Evolutionary conservation across 2,888 invertebrate species (phyloP).

Genomic region (Pandemis heparana): DNA sequence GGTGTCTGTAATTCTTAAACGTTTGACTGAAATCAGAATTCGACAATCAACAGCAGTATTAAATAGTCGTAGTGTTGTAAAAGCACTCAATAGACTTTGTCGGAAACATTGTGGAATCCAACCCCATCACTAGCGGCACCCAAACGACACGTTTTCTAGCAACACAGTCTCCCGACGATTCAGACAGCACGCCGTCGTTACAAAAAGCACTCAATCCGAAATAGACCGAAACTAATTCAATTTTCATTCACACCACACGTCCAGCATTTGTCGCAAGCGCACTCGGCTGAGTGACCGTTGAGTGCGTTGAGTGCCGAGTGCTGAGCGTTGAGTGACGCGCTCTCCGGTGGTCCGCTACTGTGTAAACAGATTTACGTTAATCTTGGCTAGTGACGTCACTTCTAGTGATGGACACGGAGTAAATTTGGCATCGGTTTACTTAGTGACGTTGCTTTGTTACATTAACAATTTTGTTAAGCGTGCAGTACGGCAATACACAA

Average conservation of each 20-base stretch:
- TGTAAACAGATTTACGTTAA: conserved; percentile 27
- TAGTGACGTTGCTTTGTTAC: background rate
- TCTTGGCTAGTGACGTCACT: conserved; percentile 20
- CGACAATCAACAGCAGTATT: no score
- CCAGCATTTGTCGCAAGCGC: conserved; percentile 15
- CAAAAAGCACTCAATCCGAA: conserved; percentile 8
- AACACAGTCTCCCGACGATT: background rate
- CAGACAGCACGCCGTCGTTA: conserved; percentile 3
- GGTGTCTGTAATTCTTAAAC: no score
- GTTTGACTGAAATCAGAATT: no score
- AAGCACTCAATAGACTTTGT: no score
- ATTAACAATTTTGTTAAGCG: no score
- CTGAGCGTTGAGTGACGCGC: conserved; percentile 21
- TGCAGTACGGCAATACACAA: no score
- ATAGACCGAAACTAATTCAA: conserved; percentile 8
- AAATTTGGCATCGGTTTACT: conserved; percentile 2
- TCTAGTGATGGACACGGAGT: conserved; percentile 12
- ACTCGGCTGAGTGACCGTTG: conserved; percentile 26
- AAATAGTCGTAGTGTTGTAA: no score
- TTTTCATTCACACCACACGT: conserved; percentile 15
- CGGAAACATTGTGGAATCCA: no score
- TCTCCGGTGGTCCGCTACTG: conserved; percentile 19
- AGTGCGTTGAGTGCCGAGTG: conserved; percentile 10
- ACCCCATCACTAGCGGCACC: background rate
- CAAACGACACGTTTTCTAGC: background rate